These are phyloP conservation scores for Hemiprocne comata DNA, from an alignment of 2,113 vertebrate species.

Conservation along the genomic window DNA sequence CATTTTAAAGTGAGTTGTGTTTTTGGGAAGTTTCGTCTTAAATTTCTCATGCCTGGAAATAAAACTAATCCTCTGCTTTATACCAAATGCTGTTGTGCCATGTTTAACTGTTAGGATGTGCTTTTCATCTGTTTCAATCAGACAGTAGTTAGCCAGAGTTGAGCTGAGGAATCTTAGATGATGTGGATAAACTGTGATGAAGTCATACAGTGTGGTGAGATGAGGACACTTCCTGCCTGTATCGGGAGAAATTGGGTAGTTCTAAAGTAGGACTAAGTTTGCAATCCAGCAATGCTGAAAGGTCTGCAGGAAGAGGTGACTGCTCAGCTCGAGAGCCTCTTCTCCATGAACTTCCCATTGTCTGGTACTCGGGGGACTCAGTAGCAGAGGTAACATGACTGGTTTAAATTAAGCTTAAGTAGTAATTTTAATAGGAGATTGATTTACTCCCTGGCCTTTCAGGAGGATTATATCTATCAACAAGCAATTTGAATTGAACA, in stretches of 20 bases:
- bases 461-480: background rate
- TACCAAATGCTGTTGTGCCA: slow-evolving; percentile 3
- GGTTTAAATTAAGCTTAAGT: background rate
- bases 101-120: background rate
- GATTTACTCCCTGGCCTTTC: background rate
- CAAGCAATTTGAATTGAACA: background rate
- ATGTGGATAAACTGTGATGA: background rate
- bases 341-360: background rate
- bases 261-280: background rate
- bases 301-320: background rate
- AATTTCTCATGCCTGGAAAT: slow-evolving; percentile 71
- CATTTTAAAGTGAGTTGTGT: slow-evolving; percentile 10
- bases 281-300: background rate
- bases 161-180: background rate
- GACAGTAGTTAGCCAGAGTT: background rate
- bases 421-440: background rate
- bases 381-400: background rate
- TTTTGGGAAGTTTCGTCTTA: slow-evolving; percentile 50
- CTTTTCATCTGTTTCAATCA: background rate
- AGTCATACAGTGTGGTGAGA: background rate
- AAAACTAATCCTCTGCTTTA: slow-evolving; percentile 74
- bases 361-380: background rate
- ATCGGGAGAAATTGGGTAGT: background rate
- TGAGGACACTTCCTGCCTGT: background rate
- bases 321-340: background rate